A percentile compares a stretch with the other conserved stretches of the same genome.
Conservation (phyloP, 2,113 vertebrate species). For the Gasterosteus aculeatus region DNA sequence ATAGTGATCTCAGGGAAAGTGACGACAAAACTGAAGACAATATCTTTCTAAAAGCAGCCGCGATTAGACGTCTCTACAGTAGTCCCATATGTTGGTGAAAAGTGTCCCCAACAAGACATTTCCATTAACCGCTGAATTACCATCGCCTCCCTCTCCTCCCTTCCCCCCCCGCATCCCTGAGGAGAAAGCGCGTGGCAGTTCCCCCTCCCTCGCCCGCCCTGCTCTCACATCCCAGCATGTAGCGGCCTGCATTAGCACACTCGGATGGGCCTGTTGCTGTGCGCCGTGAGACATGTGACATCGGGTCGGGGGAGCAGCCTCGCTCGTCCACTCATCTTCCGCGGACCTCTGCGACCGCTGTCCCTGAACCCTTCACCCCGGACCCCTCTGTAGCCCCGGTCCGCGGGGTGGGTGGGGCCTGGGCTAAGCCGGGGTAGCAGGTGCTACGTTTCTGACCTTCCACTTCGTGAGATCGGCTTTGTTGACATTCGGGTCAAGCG, state of each 20-base stretch:
- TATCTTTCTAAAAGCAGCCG: neutral
- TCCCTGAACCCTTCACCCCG: constrained; percentile 14
- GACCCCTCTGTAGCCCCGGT: constrained; percentile 12
- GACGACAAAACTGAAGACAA: neutral
- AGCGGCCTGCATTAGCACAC: constrained; percentile 71
- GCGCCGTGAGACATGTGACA: constrained; percentile 67
- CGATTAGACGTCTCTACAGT: constrained; percentile 1
- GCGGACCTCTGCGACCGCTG: constrained; percentile 8
- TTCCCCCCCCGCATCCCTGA: constrained; percentile 48
- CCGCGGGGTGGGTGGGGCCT: constrained; percentile 35
- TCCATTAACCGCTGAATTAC: constrained; percentile 77
- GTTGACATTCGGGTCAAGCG: constrained; percentile 84
- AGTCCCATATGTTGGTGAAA: constrained; percentile 46
- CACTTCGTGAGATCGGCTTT: constrained; percentile 83
- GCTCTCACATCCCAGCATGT: constrained; percentile 68
- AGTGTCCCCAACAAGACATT: constrained; percentile 76
- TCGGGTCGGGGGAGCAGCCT: constrained; percentile 34
- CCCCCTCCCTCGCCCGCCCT: constrained; percentile 40
- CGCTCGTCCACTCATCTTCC: constrained; percentile 3
- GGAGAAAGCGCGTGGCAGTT: constrained; percentile 59
- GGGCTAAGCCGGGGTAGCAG: constrained; percentile 65
- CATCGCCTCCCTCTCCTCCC: constrained; percentile 20
- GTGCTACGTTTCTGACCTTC: constrained; percentile 82
- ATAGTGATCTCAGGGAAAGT: neutral
- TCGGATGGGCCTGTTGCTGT: constrained; percentile 68